phyloP scores from a whole-genome alignment of 2,888 invertebrate species.

The Cheilosia pagana region DNA sequence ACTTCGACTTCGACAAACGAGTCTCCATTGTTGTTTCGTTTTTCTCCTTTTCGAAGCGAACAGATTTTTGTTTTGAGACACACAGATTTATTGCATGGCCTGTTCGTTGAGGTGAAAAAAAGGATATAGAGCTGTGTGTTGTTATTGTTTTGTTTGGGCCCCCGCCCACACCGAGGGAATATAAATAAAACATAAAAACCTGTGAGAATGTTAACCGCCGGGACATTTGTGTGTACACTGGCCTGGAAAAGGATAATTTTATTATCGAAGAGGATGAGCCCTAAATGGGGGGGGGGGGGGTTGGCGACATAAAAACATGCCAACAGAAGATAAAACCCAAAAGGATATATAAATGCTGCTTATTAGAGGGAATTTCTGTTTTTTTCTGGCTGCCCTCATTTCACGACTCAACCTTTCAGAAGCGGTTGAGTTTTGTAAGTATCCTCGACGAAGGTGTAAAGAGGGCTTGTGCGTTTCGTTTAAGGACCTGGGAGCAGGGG shows the following conservation, averaged over 20 bases:
- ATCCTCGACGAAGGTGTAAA: conserved; percentile 65
- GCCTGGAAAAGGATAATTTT: conserved; percentile 76
- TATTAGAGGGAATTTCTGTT: conserved; percentile 56
- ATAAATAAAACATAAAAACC: conserved; percentile 69
- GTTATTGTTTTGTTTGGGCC: conserved; percentile 6
- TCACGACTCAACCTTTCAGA: conserved; percentile 9
- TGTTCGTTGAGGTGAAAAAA: conserved; percentile 56
- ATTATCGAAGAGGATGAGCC: conserved; percentile 59
- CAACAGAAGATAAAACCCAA: conserved; percentile 62
- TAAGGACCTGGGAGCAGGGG: not conserved
- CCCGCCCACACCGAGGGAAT: not conserved
- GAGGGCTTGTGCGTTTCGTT: conserved; percentile 42
- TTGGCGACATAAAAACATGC: conserved; percentile 45
- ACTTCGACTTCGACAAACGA: not conserved
- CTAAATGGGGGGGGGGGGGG: conserved; percentile 23
- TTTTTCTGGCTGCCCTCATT: not conserved
- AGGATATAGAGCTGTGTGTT: not conserved
- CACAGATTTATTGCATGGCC: conserved; percentile 66
- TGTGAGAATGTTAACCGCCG: conserved; percentile 69
- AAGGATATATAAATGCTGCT: conserved; percentile 61
- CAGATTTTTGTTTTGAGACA: conserved; percentile 54
- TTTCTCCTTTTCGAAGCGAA: conserved; percentile 17
- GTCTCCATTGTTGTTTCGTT: conserved; percentile 30
- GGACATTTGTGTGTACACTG: conserved; percentile 72
- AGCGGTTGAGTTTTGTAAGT: conserved; percentile 52